These are phyloP conservation scores for Melanerpes formicivorus DNA, from an alignment of 2,113 vertebrate species.

Conservation along the genomic window DNA sequence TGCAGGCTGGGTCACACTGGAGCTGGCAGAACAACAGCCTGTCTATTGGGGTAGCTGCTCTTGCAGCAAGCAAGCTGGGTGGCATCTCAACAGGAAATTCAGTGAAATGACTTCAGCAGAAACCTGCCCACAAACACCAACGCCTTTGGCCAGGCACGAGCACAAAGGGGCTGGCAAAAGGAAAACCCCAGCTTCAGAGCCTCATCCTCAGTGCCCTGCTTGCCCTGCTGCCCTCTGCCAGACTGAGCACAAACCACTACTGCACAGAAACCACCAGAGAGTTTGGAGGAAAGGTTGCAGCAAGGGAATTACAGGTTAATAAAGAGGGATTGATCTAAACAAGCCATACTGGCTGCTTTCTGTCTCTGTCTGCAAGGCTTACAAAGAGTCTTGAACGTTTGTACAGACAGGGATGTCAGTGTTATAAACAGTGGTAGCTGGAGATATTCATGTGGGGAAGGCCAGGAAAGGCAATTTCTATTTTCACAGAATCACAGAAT, in stretches of 20 bases:
- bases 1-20: background rate
- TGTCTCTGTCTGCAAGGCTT: background rate
- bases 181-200: background rate
- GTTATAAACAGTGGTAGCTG: background rate
- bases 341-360: background rate
- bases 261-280: background rate
- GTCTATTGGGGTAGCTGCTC: background rate
- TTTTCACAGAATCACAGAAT: background rate
- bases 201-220: background rate
- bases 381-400: too few relatives aligned
- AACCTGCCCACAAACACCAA: constrained; percentile 15
- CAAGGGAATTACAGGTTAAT: background rate
- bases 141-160: background rate
- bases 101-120: background rate
- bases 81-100: constrained; percentile 50
- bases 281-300: background rate
- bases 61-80: background rate
- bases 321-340: background rate
- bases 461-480: background rate
- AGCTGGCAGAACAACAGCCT: background rate
- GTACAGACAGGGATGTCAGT: too few relatives aligned
- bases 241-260: background rate
- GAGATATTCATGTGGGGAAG: background rate
- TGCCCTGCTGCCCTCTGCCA: background rate
- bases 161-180: background rate